Evolutionary conservation across 1,140 invertebrate genomes (phyloP).

Genomic region (Drosophila saltans): DNA sequence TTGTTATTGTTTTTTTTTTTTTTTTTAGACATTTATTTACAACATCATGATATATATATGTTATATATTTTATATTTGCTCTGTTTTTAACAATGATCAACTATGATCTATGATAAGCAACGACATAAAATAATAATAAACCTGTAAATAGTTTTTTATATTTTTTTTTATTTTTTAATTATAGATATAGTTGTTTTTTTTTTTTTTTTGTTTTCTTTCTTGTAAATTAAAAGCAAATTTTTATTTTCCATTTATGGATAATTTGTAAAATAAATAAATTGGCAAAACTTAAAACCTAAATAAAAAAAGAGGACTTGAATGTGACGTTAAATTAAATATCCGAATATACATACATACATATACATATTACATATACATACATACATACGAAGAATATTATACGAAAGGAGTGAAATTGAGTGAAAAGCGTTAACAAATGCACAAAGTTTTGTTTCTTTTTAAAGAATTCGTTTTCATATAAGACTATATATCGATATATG

Average conservation of each 20-base stretch:
- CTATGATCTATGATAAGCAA: slow-evolving; percentile 50
- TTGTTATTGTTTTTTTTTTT: neutral
- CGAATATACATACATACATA: slow-evolving; percentile 43
- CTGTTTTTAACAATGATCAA: slow-evolving; percentile 29
- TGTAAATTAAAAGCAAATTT: slow-evolving; percentile 40
- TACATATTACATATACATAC: slow-evolving; percentile 26
- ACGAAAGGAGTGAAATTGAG: slow-evolving; percentile 35
- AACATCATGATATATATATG: slow-evolving; percentile 50
- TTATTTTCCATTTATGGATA: slow-evolving; percentile 24
- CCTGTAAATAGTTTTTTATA: slow-evolving; percentile 7
- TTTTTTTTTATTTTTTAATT: slow-evolving; percentile 27
- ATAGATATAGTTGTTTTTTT: slow-evolving; percentile 16
- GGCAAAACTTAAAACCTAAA: slow-evolving; percentile 59
- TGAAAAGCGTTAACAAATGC: slow-evolving; percentile 38
- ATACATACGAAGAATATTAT: slow-evolving; percentile 43
- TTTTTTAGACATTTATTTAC: slow-evolving; percentile 43
- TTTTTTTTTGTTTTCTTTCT: slow-evolving; percentile 29
- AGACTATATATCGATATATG: slow-evolving; percentile 45
- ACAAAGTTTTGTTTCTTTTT: slow-evolving; percentile 32
- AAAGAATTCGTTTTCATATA: slow-evolving; percentile 33
- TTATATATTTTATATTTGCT: slow-evolving; percentile 39
- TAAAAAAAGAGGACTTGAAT: slow-evolving; percentile 57
- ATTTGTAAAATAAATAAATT: slow-evolving; percentile 63
- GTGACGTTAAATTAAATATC: slow-evolving; percentile 32
- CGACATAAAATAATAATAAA: slow-evolving; percentile 27